Percentiles rank a stretch among this genome's conserved stretches.
Evolutionary conservation across 2,888 invertebrate genomes (phyloP).

Genomic region (Diaprepes abbreviatus): DNA sequence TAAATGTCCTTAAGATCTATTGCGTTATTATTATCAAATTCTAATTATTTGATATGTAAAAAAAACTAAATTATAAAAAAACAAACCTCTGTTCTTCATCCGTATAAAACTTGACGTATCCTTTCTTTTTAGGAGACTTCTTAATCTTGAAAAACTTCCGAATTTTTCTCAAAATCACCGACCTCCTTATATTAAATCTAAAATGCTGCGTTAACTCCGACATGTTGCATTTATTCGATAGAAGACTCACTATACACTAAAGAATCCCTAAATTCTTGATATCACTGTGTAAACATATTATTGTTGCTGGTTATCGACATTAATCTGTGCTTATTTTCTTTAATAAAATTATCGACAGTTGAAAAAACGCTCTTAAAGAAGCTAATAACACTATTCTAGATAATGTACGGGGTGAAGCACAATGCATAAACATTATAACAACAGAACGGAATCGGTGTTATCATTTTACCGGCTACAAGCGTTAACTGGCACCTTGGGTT

Average conservation of each 20-base stretch:
- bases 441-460: not conserved
- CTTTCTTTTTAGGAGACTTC: conserved; percentile 70
- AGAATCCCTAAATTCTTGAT: conserved; percentile 21
- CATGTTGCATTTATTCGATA: conserved; percentile 48
- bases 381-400: conserved; percentile 13
- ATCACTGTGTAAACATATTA: conserved; percentile 28
- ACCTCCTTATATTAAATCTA: conserved; percentile 51
- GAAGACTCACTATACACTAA: not conserved
- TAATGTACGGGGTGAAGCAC: conserved; percentile 2
- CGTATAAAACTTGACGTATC: conserved; percentile 76
- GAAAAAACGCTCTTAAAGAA: conserved; percentile 1
- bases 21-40: too few relatives aligned
- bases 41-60: too few relatives aligned
- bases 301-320: conserved; percentile 29
- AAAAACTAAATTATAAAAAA: conserved; percentile 40
- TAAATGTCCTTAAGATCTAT: too few relatives aligned
- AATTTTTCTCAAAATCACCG: conserved; percentile 56
- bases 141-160: conserved; percentile 63
- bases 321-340: conserved; percentile 34
- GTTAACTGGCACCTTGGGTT: too few relatives aligned
- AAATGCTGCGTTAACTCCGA: conserved; percentile 52
- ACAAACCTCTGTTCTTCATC: conserved; percentile 80
- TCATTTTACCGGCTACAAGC: not conserved
- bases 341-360: conserved; percentile 20
- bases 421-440: not conserved